Evolutionary conservation across 2,888 invertebrate species (phyloP), one percentile per base, ranked within the genome.

Genomic region (Digitonthophagus gazella): DNA sequence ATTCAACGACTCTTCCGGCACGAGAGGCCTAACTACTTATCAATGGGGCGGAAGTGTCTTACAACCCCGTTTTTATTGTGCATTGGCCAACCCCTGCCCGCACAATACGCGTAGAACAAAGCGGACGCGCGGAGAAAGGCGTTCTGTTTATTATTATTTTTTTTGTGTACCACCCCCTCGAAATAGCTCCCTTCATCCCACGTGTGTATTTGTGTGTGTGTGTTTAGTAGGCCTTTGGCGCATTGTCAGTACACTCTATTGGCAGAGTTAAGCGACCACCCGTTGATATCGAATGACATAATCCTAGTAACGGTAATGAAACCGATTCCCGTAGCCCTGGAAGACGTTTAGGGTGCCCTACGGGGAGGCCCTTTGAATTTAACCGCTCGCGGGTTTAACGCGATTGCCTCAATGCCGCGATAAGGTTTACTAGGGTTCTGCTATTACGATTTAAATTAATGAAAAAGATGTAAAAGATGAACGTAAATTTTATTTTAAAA

Each of bases 261-360:
- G 61, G 61, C 18, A 14, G 18, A 18, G 20, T 61, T 61, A 19
- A 61, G 18, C 8, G 61, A 61, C 61, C 61, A 61, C 61, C 61
- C 61, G 61, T 61, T 61, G 61, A 18, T 61, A 61, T 61, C 61
- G 61, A 61, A 61, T 61, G 20, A 61, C 61, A 61, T 61, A 61
- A 61, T 61, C 61, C 61, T n/a, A 18, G 61, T 61, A 61, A 61
- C 61, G 61, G 20, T 61, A 61, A 61, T 61, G 61, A 61, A 61
- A 61, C 61, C 20, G 61, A 61, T 61, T 61, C 61, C 61, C 6
- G 61, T 18, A 61, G 61, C 61, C 61, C 61, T 18, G 61, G 61
- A 61, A 61, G 61, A 61, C 20, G 61, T 61, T 61, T 19, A 57
- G 57, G 57, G 14, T 57, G n/a, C 16, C 14, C 16, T 61, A 20